Percentiles rank a stretch among this genome's conserved stretches.
Conservation (phyloP, 2,888 invertebrate genomes). For the Drosophila robusta region DNA sequence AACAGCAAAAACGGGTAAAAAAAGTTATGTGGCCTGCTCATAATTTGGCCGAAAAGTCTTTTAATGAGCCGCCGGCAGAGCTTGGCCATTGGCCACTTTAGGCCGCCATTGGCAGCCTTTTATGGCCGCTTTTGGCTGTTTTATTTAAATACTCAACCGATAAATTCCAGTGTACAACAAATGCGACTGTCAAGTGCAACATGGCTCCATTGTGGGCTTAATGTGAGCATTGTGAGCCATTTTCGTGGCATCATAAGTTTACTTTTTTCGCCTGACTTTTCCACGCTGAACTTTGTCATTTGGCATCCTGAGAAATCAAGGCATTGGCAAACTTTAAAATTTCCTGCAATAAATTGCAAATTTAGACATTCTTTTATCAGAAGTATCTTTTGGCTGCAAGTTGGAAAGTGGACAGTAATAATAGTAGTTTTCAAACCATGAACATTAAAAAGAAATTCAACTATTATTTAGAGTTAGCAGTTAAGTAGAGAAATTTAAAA, state of each 20-base stretch:
- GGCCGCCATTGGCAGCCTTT: constrained; percentile 47
- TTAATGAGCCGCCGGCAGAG: constrained; percentile 62
- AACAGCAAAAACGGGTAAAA: constrained; percentile 4
- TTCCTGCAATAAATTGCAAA: background rate
- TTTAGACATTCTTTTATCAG: background rate
- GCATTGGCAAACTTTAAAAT: background rate
- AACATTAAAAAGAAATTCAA: too few relatives aligned
- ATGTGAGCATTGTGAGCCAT: constrained; percentile 74
- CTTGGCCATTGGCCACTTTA: constrained; percentile 48
- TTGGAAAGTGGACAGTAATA: too few relatives aligned
- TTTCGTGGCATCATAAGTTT: constrained; percentile 56
- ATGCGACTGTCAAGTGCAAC: constrained; percentile 71
- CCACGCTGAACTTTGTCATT: constrained; percentile 42
- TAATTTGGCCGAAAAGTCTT: constrained; percentile 54
- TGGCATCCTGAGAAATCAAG: constrained; percentile 47
- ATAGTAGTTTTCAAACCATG: too few relatives aligned
- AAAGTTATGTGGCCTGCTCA: constrained; percentile 39
- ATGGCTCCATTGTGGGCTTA: constrained; percentile 62
- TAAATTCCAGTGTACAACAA: constrained; percentile 60
- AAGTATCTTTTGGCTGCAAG: too few relatives aligned
- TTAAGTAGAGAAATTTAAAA: too few relatives aligned
- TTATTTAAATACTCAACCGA: constrained; percentile 67
- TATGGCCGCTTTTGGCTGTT: constrained; percentile 49
- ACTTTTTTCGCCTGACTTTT: background rate
- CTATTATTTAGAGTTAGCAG: too few relatives aligned